phyloP scores from a whole-genome alignment of 2,797 vertebrate genomes.

The Oryzias sinensis region DNA sequence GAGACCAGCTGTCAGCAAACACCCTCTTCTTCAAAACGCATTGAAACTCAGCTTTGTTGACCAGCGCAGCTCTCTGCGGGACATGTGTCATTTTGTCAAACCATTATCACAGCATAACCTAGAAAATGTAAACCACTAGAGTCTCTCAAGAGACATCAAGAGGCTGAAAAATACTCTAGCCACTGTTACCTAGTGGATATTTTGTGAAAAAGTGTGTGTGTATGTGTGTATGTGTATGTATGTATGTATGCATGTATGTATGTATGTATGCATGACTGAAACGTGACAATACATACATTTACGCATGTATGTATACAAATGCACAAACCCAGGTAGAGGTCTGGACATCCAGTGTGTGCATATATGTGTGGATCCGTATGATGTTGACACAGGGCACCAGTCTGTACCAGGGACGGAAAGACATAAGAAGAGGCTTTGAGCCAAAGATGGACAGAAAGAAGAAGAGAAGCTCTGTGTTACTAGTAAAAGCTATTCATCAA shows the following conservation, averaged over 20 bases:
- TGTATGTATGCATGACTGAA: conserved; percentile 20
- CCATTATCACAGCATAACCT: conserved; percentile 52
- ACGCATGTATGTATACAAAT: too few species aligned
- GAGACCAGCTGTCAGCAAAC: conserved; percentile 73
- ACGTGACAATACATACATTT: neutral
- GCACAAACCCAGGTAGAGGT: neutral
- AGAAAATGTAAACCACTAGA: conserved; percentile 61
- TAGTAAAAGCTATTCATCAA: conserved; percentile 59
- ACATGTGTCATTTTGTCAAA: conserved; percentile 66
- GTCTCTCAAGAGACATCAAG: conserved; percentile 43
- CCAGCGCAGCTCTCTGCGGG: conserved; percentile 59
- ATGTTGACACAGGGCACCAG: conserved; percentile 58
- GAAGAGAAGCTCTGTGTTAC: conserved; percentile 60
- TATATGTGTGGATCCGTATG: conserved; percentile 9
- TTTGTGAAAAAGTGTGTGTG: conserved; percentile 37
- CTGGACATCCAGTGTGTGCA: conserved; percentile 16
- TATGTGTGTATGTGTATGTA: too few species aligned
- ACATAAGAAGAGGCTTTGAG: conserved; percentile 44
- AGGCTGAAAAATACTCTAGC: conserved; percentile 48
- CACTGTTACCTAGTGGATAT: neutral
- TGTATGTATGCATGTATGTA: too few species aligned
- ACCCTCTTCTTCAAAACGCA: conserved; percentile 68
- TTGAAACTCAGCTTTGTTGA: conserved; percentile 71
- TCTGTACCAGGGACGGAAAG: conserved; percentile 65
- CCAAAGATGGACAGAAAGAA: conserved; percentile 38